A percentile compares a stretch with the other conserved stretches of the same genome.
Evolutionary conservation across 2,113 vertebrate species (phyloP).

Genomic region (Dermatemys mawii): DNA sequence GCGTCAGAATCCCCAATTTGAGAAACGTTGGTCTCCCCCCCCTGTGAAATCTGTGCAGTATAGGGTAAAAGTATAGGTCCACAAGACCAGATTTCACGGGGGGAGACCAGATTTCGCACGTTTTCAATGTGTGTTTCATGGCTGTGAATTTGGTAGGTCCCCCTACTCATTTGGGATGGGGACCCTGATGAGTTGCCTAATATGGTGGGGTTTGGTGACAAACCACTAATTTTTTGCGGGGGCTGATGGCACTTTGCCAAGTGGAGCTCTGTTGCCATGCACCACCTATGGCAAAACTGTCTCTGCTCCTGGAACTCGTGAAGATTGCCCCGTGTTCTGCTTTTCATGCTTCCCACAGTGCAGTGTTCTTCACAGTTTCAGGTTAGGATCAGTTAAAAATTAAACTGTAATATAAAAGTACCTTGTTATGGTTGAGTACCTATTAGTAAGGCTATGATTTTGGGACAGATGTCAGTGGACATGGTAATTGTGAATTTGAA

Average conservation of each 20-base stretch:
- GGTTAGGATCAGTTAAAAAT: not conserved
- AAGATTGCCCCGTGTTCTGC: not conserved
- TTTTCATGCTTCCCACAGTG: not conserved
- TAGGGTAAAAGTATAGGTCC: no score
- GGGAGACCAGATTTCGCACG: no score
- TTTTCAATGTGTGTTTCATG: no score
- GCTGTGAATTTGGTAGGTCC: no score
- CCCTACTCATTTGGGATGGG: no score
- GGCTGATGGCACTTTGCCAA: not conserved
- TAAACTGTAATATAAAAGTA: not conserved
- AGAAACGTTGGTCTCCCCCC: no score
- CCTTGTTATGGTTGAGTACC: not conserved
- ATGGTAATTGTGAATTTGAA: not conserved
- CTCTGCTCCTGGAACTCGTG: not conserved
- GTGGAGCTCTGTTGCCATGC: no score
- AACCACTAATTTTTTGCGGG: not conserved
- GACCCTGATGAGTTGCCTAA: not conserved
- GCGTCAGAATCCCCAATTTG: no score
- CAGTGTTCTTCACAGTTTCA: not conserved
- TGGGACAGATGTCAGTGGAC: not conserved
- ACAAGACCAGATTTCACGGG: no score
- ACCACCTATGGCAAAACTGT: not conserved
- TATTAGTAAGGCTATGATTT: not conserved
- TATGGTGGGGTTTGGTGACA: not conserved
- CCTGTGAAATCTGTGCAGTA: no score